Conservation (phyloP, 2,797 vertebrate species). For the Sternotherus odoratus region DNA sequence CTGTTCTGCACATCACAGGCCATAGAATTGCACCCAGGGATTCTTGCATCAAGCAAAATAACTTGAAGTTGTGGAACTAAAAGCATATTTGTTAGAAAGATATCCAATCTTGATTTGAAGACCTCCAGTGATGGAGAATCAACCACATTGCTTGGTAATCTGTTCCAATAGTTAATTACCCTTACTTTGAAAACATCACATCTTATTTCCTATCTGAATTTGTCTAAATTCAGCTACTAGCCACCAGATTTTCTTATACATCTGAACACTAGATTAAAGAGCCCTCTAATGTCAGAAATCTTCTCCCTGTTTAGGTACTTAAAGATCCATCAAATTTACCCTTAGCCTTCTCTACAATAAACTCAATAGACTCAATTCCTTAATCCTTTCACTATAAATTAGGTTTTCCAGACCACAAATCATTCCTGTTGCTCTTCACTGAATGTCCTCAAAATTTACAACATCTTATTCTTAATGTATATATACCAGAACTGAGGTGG, state of each 20-base stretch:
- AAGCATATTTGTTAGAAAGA: neutral
- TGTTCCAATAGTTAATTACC: constrained; percentile 57
- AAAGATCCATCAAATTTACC: no score
- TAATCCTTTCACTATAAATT: no score
- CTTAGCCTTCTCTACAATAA: no score
- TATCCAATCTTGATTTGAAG: neutral
- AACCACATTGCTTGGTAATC: neutral
- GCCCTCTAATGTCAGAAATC: neutral
- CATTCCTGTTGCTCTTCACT: no score
- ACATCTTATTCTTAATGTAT: no score
- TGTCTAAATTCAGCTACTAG: constrained; percentile 38
- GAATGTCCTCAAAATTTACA: no score
- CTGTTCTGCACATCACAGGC: neutral
- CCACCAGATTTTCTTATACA: constrained; percentile 38
- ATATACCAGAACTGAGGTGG: no score
- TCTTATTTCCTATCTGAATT: constrained; percentile 25
- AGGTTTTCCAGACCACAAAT: no score
- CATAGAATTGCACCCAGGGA: neutral
- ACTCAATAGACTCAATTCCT: no score
- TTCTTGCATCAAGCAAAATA: neutral
- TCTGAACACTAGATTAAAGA: neutral
- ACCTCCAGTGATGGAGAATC: neutral
- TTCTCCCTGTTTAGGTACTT: no score
- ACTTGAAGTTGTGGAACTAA: neutral
- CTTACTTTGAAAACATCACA: constrained; percentile 30